A percentile compares a stretch with the other conserved stretches of the same genome.
phyloP scores from a whole-genome alignment of 2,888 invertebrate species.

The Ophonus ardosiacus region DNA sequence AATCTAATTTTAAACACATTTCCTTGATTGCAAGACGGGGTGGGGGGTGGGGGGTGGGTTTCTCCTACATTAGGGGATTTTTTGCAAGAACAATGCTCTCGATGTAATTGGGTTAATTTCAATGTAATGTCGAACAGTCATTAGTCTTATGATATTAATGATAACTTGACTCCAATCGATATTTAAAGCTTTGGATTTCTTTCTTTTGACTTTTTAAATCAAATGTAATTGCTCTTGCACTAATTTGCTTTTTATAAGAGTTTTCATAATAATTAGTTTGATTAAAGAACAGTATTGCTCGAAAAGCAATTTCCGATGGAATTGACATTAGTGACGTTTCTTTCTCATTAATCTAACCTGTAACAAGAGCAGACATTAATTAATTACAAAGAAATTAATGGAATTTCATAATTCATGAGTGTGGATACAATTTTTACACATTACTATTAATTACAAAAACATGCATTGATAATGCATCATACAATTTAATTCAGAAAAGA shows the following conservation, averaged over 20 bases:
- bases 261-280: neutral
- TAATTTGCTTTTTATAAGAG: neutral
- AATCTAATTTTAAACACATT: conserved; percentile 61
- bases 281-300: neutral
- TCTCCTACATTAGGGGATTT: conserved; percentile 45
- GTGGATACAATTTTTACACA: too few species aligned
- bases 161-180: conserved; percentile 30
- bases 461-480: too few species aligned
- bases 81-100: conserved; percentile 46
- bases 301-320: neutral
- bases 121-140: conserved; percentile 47
- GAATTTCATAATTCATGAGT: too few species aligned
- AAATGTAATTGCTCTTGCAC: conserved; percentile 9
- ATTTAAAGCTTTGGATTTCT: conserved; percentile 13
- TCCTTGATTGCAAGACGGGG: conserved; percentile 53
- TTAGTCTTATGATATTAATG: conserved; percentile 51
- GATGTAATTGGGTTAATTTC: conserved; percentile 54
- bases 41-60: conserved; percentile 49
- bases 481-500: too few species aligned
- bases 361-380: too few species aligned
- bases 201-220: conserved; percentile 8
- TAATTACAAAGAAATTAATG: too few species aligned
- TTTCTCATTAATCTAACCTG: neutral
- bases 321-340: neutral
- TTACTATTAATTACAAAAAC: too few species aligned